These are phyloP conservation scores for Pyrochroa serraticornis DNA, from an alignment of 2,888 invertebrate genomes.

Conservation along the genomic window DNA sequence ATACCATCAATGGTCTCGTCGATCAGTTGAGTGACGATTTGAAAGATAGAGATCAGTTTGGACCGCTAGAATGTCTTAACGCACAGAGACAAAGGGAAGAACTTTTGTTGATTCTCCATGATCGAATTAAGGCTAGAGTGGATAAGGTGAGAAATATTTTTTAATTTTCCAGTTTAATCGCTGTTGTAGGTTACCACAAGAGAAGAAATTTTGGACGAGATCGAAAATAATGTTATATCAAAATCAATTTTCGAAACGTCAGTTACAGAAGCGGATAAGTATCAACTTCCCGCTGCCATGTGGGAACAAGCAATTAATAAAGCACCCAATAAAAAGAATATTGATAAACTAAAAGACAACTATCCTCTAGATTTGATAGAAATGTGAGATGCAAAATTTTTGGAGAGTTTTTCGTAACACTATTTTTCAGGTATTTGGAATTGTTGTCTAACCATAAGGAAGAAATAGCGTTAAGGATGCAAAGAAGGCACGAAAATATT, in stretches of 20 bases:
- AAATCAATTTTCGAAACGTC: constrained; percentile 52
- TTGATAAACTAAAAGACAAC: constrained; percentile 43
- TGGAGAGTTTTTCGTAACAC: background rate
- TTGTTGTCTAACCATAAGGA: constrained; percentile 52
- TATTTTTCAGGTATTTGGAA: constrained; percentile 46
- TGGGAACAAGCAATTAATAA: constrained; percentile 56
- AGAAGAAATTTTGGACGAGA: constrained; percentile 53
- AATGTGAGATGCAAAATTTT: constrained; percentile 39
- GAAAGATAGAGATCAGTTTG: constrained; percentile 45
- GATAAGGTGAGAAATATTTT: constrained; percentile 36
- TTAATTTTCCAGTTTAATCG: constrained; percentile 4
- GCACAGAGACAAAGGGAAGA: constrained; percentile 46
- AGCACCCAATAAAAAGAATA: constrained; percentile 48
- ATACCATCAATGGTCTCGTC: constrained; percentile 50
- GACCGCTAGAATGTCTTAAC: constrained; percentile 42
- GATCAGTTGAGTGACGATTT: constrained; percentile 52
- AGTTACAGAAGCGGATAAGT: constrained; percentile 45
- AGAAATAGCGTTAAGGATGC: constrained; percentile 52
- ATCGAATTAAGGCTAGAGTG: constrained; percentile 45
- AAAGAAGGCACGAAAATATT: constrained; percentile 53
- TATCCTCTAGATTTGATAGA: constrained; percentile 52
- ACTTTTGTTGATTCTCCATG: constrained; percentile 49
- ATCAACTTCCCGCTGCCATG: constrained; percentile 52
- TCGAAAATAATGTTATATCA: constrained; percentile 48
- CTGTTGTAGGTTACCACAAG: constrained; percentile 45